phyloP scores from a whole-genome alignment of 2,113 vertebrate genomes.

The Himantopus leucocephalus region DNA sequence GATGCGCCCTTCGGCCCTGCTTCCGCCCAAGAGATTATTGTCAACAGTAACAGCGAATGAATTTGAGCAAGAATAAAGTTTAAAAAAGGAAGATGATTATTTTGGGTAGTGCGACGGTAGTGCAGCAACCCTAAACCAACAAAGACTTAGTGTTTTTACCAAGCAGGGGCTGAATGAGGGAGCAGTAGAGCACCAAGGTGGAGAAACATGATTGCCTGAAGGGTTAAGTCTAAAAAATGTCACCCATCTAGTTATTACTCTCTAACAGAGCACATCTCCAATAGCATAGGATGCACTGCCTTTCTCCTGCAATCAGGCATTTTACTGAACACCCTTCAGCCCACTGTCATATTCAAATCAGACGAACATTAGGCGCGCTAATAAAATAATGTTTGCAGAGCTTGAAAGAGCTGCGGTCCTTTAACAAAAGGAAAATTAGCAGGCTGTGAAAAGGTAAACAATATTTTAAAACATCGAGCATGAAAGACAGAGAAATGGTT shows the following conservation, averaged over 20 bases:
- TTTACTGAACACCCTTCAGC: constrained; percentile 33
- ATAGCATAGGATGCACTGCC: neutral
- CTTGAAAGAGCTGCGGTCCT: neutral
- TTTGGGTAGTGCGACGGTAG: neutral
- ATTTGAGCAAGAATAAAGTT: neutral
- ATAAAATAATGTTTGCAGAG: constrained; percentile 56
- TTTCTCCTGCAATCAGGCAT: neutral
- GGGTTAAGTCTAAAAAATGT: neutral
- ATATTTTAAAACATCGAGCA: neutral
- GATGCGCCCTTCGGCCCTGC: neutral
- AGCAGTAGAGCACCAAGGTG: neutral
- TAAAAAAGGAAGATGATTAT: neutral
- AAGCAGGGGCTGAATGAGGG: neutral
- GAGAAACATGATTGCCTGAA: neutral
- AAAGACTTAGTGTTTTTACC: neutral
- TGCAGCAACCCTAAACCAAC: neutral
- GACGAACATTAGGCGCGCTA: constrained; percentile 5
- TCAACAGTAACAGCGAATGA: neutral
- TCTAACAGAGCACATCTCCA: neutral
- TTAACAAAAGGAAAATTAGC: constrained; percentile 22
- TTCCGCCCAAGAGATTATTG: neutral
- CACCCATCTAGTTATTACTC: neutral
- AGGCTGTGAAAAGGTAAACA: neutral
- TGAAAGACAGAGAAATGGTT: neutral
- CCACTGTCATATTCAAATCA: constrained; percentile 48